Conservation (phyloP, 2,888 invertebrate genomes). For the Xylocampa areola region DNA sequence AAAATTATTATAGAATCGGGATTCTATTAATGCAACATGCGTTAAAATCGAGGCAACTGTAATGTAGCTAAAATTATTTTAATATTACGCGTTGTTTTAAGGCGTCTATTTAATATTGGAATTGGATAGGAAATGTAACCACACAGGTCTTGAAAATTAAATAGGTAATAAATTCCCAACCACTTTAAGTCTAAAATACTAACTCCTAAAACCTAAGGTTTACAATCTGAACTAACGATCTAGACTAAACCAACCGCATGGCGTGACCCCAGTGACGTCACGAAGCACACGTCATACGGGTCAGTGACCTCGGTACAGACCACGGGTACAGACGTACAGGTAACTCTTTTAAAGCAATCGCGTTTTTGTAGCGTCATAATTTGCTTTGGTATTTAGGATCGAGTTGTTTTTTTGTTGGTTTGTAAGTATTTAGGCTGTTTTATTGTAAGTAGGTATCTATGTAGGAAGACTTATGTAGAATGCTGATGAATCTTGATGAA, state of each 20-base stretch:
- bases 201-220: slow-evolving; percentile 12
- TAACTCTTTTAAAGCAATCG: slow-evolving; percentile 34
- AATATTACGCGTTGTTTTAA: too few relatives aligned
- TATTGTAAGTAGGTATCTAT: neutral
- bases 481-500: too few relatives aligned
- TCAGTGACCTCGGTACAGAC: slow-evolving; percentile 42
- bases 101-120: too few relatives aligned
- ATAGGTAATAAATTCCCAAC: slow-evolving; percentile 1
- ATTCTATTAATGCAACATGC: too few relatives aligned
- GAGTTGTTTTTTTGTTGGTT: neutral
- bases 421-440: neutral
- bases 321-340: slow-evolving; percentile 14
- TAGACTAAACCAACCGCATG: slow-evolving; percentile 59
- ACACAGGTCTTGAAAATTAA: slow-evolving; percentile 13
- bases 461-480: too few relatives aligned
- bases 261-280: slow-evolving; percentile 70
- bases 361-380: slow-evolving; percentile 25
- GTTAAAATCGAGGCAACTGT: too few relatives aligned
- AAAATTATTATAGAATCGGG: too few relatives aligned
- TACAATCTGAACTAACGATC: slow-evolving; percentile 48
- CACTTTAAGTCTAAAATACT: neutral
- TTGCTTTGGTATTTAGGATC: slow-evolving; percentile 43
- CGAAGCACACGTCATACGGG: slow-evolving; percentile 47
- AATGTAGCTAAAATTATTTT: too few relatives aligned
- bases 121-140: neutral